phyloP scores from a whole-genome alignment of 2,888 invertebrate genomes.

The Rugalucina vietnamica region DNA sequence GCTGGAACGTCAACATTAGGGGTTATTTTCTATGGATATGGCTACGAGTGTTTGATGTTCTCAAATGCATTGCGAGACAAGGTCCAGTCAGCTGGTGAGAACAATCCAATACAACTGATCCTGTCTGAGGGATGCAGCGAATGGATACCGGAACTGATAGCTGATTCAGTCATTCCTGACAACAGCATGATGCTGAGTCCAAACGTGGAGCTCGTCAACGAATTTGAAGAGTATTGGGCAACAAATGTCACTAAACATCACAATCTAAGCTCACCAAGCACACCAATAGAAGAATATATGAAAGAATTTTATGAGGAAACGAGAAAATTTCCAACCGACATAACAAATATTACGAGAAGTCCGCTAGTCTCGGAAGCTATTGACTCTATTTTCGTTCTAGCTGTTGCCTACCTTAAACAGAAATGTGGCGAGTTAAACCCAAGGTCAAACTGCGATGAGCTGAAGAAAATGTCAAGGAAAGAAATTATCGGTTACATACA shows the following conservation, averaged over 20 bases:
- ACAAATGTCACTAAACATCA: not conserved
- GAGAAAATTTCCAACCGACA: not conserved
- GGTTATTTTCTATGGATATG: not conserved
- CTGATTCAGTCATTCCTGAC: not conserved
- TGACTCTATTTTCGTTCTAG: constrained; percentile 69
- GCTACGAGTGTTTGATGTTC: not conserved
- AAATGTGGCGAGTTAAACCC: not conserved
- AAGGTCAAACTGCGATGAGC: constrained; percentile 16
- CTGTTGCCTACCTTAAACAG: constrained; percentile 51
- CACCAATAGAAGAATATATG: not conserved
- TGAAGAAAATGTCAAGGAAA: not conserved
- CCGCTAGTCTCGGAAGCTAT: constrained; percentile 19
- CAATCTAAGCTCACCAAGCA: not conserved
- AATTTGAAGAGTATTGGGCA: not conserved
- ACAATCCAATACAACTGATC: not conserved
- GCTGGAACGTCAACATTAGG: not conserved
- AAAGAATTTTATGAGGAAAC: not conserved
- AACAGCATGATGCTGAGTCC: not conserved
- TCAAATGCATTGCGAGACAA: not conserved
- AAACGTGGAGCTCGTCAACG: not conserved
- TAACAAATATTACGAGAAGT: not conserved
- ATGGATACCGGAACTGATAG: not conserved
- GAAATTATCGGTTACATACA: not conserved
- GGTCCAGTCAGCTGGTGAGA: not conserved
- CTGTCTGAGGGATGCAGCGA: not conserved